A percentile compares a stretch with the other conserved stretches of the same genome.
Evolutionary conservation across 2,113 vertebrate genomes (phyloP).

Genomic region (Phylloscopus trochiloides): DNA sequence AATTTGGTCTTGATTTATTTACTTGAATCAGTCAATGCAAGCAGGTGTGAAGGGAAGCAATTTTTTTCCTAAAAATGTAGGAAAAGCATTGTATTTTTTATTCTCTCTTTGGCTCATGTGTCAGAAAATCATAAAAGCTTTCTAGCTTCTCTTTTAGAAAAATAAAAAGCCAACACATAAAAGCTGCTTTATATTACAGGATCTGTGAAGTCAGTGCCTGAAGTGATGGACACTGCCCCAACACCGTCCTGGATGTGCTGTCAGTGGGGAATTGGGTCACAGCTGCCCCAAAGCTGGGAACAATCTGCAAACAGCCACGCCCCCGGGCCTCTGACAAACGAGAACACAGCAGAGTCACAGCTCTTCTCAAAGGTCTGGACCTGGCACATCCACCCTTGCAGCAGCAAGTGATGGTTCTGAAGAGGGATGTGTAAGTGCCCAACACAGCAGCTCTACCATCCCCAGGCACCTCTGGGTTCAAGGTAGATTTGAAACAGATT

Average conservation of each 20-base stretch:
- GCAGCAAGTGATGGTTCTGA: not conserved
- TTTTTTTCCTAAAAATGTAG: not conserved
- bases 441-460: not conserved
- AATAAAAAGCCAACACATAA: not conserved
- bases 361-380: not conserved
- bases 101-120: not conserved
- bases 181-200: not conserved
- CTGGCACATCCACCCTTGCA: not conserved
- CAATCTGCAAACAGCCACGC: not conserved
- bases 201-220: not conserved
- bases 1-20: not conserved
- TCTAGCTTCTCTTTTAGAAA: not conserved
- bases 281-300: not conserved
- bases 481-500: not conserved
- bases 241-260: accelerated
- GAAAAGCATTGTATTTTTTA: not conserved
- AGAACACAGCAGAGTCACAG: not conserved
- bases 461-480: too few relatives aligned
- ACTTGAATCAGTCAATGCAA: not conserved
- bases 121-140: not conserved
- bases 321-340: accelerated
- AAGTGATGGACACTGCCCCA: not conserved
- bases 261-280: not conserved
- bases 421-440: not conserved
- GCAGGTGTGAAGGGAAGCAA: not conserved